These are phyloP conservation scores for Cephalopholis sonnerati DNA, from an alignment of 2,113 vertebrate species.

Conservation along the genomic window DNA sequence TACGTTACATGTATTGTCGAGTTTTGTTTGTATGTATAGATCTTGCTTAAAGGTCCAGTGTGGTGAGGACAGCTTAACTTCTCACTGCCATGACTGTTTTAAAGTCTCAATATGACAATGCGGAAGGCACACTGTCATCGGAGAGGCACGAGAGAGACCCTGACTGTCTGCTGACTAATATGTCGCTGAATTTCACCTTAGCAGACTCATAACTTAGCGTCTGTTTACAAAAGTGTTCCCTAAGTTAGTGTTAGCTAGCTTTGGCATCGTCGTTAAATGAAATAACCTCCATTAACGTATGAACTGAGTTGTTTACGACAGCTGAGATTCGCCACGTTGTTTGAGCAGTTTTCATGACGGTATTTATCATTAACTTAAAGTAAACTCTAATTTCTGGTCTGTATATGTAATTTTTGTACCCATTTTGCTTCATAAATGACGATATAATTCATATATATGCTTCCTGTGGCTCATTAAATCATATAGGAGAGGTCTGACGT, in stretches of 20 bases:
- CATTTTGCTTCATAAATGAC: not conserved
- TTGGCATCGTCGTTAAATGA: not conserved
- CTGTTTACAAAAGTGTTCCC: slow-evolving; percentile 15
- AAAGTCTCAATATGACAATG: too few relatives aligned
- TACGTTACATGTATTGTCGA: not conserved
- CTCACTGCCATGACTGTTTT: too few relatives aligned
- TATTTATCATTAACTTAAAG: not conserved
- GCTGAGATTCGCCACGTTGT: slow-evolving; percentile 52
- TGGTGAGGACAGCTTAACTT: too few relatives aligned
- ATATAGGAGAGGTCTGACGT: not conserved
- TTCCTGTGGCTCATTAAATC: not conserved
- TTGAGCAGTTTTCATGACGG: not conserved
- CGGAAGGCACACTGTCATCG: slow-evolving; percentile 38
- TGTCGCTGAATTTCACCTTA: slow-evolving; percentile 22
- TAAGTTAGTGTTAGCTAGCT: not conserved
- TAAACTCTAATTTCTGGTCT: too few relatives aligned
- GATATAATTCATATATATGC: too few relatives aligned
- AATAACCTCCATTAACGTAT: not conserved
- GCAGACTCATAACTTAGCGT: not conserved
- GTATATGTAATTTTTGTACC: not conserved
- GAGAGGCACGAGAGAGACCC: slow-evolving; percentile 44
- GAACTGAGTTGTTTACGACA: slow-evolving; percentile 23
- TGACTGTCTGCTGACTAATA: slow-evolving; percentile 21
- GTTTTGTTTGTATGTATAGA: not conserved
- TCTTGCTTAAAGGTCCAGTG: too few relatives aligned